Percentiles rank a stretch among this genome's conserved stretches.
phyloP scores from a whole-genome alignment of 2,888 invertebrate genomes.

The Stramonita haemastoma region DNA sequence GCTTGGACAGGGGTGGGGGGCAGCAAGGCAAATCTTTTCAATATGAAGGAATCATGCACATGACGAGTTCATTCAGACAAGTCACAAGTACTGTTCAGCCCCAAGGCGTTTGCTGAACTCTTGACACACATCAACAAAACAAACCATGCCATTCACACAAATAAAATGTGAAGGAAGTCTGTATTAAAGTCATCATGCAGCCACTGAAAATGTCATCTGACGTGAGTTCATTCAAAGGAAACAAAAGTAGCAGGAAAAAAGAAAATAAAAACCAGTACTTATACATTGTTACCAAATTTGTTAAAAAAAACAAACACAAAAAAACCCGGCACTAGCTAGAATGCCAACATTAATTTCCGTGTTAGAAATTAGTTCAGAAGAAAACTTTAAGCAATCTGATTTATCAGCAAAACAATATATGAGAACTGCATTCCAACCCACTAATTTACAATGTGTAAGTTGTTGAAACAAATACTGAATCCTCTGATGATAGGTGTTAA shows the following conservation, averaged over 20 bases:
- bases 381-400: too few species aligned
- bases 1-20: neutral
- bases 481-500: too few species aligned
- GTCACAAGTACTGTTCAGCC: slow-evolving; percentile 22
- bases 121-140: slow-evolving; percentile 7
- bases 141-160: slow-evolving; percentile 24
- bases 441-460: too few species aligned
- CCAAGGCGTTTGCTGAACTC: slow-evolving; percentile 27
- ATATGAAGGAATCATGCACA: slow-evolving; percentile 21
- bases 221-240: neutral
- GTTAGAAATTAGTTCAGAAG: too few species aligned
- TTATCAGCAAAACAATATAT: too few species aligned
- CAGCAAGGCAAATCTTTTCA: neutral
- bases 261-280: neutral
- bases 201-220: slow-evolving; percentile 2
- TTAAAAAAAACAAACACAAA: too few species aligned
- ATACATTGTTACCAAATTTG: neutral
- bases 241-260: neutral
- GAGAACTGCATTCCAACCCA: too few species aligned
- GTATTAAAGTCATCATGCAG: slow-evolving; percentile 32
- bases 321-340: too few species aligned
- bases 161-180: slow-evolving; percentile 29
- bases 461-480: too few species aligned
- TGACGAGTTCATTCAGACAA: neutral
- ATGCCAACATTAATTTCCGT: too few species aligned